Conservation (phyloP, 30 jellyfish, hydroid and myxozoan genomes). For the Nemopilema nomurai region DNA sequence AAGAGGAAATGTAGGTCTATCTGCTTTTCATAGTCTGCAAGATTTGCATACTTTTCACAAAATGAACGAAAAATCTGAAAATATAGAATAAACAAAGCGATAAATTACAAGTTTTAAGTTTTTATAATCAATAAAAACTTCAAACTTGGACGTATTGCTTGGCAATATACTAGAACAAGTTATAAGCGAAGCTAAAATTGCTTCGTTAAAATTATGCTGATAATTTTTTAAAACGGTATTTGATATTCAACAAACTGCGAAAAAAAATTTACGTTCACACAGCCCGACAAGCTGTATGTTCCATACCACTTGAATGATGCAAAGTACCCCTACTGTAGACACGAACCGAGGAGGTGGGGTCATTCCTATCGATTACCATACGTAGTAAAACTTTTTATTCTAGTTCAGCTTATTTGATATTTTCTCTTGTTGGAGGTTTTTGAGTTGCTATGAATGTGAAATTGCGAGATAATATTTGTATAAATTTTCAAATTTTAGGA, state of each 20-base stretch:
- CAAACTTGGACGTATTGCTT: neutral
- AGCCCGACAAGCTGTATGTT: neutral
- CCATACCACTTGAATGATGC: neutral
- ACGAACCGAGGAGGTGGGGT: too few species aligned
- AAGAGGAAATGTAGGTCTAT: too few species aligned
- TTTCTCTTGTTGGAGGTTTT: neutral
- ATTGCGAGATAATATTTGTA: neutral
- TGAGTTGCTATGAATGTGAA: neutral
- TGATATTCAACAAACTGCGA: neutral
- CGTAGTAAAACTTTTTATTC: neutral
- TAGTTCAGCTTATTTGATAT: neutral
- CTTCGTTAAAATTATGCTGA: neutral
- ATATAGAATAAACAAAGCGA: neutral
- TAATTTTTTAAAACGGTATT: neutral
- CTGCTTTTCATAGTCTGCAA: too few species aligned
- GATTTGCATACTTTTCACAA: neutral
- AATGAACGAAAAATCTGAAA: neutral
- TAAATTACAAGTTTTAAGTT: neutral
- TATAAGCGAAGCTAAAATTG: neutral
- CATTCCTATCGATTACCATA: neutral
- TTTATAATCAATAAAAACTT: neutral
- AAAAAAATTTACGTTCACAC: neutral
- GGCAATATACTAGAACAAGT: neutral
- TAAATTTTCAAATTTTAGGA: neutral
- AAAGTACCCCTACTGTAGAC: neutral